These are phyloP conservation scores for Nyctibius grandis DNA, from an alignment of 2,797 vertebrate genomes.

Conservation along the genomic window DNA sequence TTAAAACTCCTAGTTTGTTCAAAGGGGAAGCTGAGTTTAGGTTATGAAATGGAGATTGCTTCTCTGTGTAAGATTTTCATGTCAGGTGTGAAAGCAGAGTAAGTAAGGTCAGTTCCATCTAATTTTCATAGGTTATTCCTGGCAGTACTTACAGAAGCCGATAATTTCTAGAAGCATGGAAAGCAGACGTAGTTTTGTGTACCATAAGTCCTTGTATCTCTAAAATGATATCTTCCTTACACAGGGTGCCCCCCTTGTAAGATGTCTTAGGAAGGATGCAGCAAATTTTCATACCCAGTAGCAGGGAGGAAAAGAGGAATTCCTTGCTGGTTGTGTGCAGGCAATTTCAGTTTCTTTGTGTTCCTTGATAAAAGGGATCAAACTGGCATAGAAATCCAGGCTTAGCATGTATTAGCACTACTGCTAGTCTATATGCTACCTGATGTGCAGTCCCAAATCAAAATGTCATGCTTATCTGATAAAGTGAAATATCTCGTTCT, in stretches of 20 bases:
- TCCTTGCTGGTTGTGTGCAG: background rate
- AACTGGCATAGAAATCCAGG: background rate
- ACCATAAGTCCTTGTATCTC: background rate
- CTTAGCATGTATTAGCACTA: background rate
- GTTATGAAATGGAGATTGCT: background rate
- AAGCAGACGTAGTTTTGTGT: fast-evolving
- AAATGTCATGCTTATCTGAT: background rate
- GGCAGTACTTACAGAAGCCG: background rate
- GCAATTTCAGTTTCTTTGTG: background rate
- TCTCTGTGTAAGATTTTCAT: background rate
- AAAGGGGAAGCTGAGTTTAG: background rate
- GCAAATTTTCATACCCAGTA: background rate
- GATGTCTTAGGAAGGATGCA: background rate
- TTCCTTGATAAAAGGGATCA: background rate
- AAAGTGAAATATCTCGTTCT: background rate
- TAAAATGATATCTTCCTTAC: background rate
- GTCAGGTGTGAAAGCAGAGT: background rate
- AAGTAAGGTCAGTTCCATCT: background rate
- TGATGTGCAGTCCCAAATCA: background rate
- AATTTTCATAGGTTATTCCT: background rate
- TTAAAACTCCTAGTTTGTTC: background rate
- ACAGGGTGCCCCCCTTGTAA: background rate
- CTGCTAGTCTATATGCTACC: background rate
- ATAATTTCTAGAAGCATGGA: background rate
- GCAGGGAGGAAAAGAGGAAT: background rate